A percentile compares a stretch with the other conserved stretches of the same genome.
These are phyloP conservation scores for Rhynchonycteris naso DNA, from an alignment of 2,797 vertebrate species.

Conservation along the genomic window DNA sequence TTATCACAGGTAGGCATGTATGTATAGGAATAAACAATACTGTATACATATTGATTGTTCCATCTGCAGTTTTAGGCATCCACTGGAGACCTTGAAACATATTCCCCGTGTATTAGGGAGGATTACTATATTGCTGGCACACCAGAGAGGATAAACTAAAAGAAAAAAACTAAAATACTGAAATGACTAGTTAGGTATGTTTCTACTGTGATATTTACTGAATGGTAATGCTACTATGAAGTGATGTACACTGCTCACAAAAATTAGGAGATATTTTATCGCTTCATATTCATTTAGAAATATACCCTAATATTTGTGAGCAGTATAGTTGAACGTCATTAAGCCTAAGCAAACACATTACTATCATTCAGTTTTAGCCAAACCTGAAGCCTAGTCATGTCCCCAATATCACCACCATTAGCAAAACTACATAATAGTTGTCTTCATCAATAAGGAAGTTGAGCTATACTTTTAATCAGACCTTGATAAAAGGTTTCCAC, in stretches of 20 bases:
- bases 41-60: background rate
- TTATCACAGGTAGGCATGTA: background rate
- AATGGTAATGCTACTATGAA: constrained; percentile 32
- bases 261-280: no score
- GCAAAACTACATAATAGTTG: background rate
- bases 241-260: background rate
- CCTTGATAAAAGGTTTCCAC: background rate
- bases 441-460: background rate
- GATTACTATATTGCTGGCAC: background rate
- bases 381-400: background rate
- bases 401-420: background rate
- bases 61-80: background rate
- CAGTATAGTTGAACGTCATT: background rate
- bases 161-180: constrained; percentile 36
- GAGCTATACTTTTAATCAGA: background rate
- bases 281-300: no score
- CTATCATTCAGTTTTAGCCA: background rate
- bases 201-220: constrained; percentile 51
- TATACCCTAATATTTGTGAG: no score
- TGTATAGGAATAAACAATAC: background rate
- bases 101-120: background rate
- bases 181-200: constrained; percentile 28
- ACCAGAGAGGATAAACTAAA: constrained; percentile 20
- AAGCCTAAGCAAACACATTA: background rate
- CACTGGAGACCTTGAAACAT: background rate